Evolutionary conservation across 2,888 invertebrate species (phyloP).

Genomic region (Apodemia mormo): DNA sequence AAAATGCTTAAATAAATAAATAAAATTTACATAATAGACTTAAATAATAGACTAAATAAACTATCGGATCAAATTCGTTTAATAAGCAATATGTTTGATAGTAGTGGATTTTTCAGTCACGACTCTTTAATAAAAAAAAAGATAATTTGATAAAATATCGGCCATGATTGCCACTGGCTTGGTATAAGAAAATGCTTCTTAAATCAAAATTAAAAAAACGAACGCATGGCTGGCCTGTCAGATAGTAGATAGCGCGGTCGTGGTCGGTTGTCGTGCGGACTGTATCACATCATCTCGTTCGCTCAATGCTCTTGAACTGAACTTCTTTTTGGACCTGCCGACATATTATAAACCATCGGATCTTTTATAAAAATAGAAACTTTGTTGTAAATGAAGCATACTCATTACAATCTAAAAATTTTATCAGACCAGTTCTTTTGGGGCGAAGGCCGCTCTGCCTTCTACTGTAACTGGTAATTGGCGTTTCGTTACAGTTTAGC

Average conservation of each 20-base stretch:
- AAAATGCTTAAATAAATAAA: too few relatives aligned
- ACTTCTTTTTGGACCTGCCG: constrained; percentile 29
- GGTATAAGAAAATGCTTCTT: constrained; percentile 12
- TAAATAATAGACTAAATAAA: too few relatives aligned
- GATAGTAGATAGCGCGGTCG: constrained; percentile 43
- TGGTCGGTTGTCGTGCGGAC: constrained; percentile 44
- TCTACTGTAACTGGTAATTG: too few relatives aligned
- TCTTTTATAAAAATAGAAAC: neutral
- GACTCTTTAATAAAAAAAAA: constrained; percentile 3
- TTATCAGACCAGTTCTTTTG: neutral
- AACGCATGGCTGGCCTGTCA: constrained; percentile 33
- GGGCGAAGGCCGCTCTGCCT: too few relatives aligned
- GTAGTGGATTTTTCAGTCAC: neutral
- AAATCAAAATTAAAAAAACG: constrained; percentile 32
- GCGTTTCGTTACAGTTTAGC: too few relatives aligned
- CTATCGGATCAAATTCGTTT: neutral
- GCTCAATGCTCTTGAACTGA: constrained; percentile 23
- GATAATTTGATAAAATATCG: constrained; percentile 14
- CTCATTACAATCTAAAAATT: neutral
- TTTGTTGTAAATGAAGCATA: neutral
- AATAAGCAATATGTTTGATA: neutral
- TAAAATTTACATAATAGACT: too few relatives aligned
- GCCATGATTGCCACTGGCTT: constrained; percentile 13
- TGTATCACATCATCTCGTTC: constrained; percentile 53
- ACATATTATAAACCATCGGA: constrained; percentile 7